These are phyloP conservation scores for Trachelus iudaicus DNA, from an alignment of 2,888 invertebrate genomes.

Conservation along the genomic window DNA sequence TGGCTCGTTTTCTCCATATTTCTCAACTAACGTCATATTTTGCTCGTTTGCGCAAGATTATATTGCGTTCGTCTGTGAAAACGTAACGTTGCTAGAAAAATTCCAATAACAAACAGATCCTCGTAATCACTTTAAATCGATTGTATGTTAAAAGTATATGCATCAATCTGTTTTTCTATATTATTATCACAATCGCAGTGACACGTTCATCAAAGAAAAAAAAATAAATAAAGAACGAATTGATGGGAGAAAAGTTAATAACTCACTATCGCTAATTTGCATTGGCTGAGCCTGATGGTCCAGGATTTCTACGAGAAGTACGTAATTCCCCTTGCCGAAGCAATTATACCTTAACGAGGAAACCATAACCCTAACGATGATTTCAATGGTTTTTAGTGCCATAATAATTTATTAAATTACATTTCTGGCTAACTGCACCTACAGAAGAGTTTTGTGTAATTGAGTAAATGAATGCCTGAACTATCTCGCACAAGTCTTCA, in stretches of 20 bases:
- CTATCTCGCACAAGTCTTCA: neutral
- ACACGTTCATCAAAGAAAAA: neutral
- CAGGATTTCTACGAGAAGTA: neutral
- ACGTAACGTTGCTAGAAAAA: neutral
- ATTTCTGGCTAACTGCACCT: neutral
- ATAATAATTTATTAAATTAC: neutral
- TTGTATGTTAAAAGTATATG: no score
- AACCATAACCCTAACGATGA: neutral
- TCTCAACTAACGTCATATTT: conserved; percentile 24
- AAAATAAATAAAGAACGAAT: neutral
- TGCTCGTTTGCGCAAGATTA: conserved; percentile 1
- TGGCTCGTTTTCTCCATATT: conserved; percentile 37
- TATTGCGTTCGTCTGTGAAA: neutral
- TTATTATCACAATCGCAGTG: neutral
- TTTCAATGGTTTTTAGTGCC: neutral
- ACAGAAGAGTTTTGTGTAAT: neutral
- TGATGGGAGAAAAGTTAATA: neutral
- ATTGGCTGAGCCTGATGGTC: neutral
- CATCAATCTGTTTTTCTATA: neutral
- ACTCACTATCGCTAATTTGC: neutral
- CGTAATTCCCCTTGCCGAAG: neutral
- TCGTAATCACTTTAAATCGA: neutral
- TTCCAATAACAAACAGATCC: neutral
- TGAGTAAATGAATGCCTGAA: neutral
- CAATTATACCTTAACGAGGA: neutral